A percentile compares a stretch with the other conserved stretches of the same genome.
phyloP scores from a whole-genome alignment of 2,113 vertebrate species.

The Thamnophis sirtalis region DNA sequence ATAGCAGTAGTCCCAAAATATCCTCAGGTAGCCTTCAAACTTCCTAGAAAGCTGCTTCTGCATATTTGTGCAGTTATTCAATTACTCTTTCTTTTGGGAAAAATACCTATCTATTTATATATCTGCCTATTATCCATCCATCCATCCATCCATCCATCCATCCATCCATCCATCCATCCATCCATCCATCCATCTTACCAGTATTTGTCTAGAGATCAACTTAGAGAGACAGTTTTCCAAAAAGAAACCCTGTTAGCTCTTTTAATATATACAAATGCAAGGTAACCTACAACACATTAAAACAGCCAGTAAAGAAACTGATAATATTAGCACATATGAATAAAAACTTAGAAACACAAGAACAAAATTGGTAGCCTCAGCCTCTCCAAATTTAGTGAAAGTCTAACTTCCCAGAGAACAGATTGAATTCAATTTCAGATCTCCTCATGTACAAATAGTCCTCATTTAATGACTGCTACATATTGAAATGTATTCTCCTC shows the following conservation, averaged over 20 bases:
- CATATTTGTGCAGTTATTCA: background rate
- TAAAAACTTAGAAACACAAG: background rate
- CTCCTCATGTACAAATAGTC: background rate
- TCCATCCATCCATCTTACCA: background rate
- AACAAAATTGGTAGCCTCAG: background rate
- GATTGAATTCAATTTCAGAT: background rate
- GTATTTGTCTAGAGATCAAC: background rate
- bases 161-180: background rate
- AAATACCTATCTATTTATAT: background rate
- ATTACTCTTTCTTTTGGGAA: background rate
- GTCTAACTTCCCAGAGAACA: background rate
- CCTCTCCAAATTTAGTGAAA: background rate
- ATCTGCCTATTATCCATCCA: background rate
- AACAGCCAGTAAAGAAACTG: background rate
- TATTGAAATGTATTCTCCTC: too few species aligned
- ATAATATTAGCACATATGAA: background rate
- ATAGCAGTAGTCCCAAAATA: background rate
- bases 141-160: background rate
- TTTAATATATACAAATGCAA: background rate
- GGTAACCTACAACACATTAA: background rate
- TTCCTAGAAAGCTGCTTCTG: background rate
- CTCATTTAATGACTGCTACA: too few species aligned
- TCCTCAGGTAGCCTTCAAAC: background rate
- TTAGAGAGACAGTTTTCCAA: background rate
- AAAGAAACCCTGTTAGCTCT: background rate